Base-by-base conservation (phyloP, 2,888 invertebrate species). In the Abrostola tripartita region DNA sequence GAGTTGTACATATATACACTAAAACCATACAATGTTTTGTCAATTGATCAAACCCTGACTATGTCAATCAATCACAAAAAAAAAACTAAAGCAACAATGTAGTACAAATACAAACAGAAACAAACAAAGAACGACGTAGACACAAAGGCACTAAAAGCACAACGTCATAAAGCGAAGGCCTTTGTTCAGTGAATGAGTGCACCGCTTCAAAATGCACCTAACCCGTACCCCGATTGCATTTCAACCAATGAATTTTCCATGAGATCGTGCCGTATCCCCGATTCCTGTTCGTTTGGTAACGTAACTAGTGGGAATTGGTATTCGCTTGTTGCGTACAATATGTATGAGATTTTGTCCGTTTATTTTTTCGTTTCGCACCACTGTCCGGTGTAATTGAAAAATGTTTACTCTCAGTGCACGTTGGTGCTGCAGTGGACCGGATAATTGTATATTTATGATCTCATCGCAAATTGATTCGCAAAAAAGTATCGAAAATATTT, bases 271-370 rank as follows among this genome's bases (percentile, higher is more conserved):
- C 65, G 67, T 71, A 76, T 78, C 75, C 81, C 79, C 84, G 84
- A 87, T 88, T 88, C 87, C 86, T 83, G 82, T 85, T 84, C 84
- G 85, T 83, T 83, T 74, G 83, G 81, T 83, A 80, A 65, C 81
- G 86, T 90, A 91, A 92, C 92, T 93, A 91, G 90, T 87, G 88
- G 89, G 89, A 90, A 92, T 90, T 90, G 92, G 90, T 89, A 85
- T 87, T 77, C 89, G 90, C 88, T 86, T 91, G 91, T 92, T 88
- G 85, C 87, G 86, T 93, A 80, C 84, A 93, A 92, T 88, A 93
- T 93, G 87, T 83, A 94, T 90, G 92, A 89, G 92, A 89, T 90
- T 92, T 90, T 89, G 92, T 89, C 85, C 86, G 85, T 85, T 88
- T 87, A 87, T 92, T 93, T 93, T 92, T 93, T 89, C 82, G 76